Conservation (phyloP, 2,113 vertebrate genomes). For the Lophura nycthemera region DNA sequence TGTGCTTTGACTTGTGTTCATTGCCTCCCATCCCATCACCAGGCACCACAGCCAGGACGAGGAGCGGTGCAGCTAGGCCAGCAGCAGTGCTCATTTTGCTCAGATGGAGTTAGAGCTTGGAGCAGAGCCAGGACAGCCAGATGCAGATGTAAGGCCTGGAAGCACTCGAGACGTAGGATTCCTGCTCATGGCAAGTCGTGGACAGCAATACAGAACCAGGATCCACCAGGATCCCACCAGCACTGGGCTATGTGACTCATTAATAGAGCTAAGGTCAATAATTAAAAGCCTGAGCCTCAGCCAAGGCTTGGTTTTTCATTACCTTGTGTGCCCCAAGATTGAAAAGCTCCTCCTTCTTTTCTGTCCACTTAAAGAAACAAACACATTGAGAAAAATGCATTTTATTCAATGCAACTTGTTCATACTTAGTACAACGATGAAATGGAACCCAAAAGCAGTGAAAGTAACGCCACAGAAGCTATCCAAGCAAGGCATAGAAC, state of each 20-base stretch:
- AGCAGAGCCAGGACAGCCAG: not conserved
- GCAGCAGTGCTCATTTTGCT: rapidly evolving
- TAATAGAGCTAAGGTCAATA: not conserved
- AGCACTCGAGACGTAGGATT: not conserved
- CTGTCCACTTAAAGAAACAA: not conserved
- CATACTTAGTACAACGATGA: not conserved
- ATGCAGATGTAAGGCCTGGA: rapidly evolving
- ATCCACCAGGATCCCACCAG: rapidly evolving
- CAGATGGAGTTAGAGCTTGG: not conserved
- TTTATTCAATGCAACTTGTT: not conserved
- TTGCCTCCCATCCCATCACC: not conserved
- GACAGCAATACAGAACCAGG: not conserved
- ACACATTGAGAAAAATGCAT: not conserved
- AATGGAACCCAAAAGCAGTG: not conserved
- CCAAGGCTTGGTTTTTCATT: not conserved
- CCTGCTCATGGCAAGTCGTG: not conserved
- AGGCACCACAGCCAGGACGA: not conserved
- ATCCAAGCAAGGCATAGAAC: not conserved
- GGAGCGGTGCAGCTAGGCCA: not conserved
- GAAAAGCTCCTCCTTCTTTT: not conserved
- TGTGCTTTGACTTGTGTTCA: not conserved
- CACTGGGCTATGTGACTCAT: rapidly evolving
- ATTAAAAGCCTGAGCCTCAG: not conserved
- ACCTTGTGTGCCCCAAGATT: rapidly evolving
- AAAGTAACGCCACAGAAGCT: rapidly evolving